These are phyloP conservation scores for Melanotaenia parkinsoni DNA, from an alignment of 2,797 vertebrate genomes.

Conservation along the genomic window DNA sequence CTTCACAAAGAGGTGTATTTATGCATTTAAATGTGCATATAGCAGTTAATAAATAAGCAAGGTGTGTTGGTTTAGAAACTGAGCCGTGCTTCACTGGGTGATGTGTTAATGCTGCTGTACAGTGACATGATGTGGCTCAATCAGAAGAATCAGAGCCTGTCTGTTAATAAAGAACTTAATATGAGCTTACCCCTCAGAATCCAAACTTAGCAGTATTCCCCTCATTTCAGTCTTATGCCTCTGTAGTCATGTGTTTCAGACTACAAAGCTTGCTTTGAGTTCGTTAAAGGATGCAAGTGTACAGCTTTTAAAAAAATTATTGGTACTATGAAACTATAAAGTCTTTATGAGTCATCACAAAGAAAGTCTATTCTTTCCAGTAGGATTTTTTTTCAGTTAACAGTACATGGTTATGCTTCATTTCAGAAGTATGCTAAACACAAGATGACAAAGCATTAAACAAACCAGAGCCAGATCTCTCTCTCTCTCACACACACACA, in stretches of 20 bases:
- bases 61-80: constrained; percentile 3
- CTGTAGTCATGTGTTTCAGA: background rate
- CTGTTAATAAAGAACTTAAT: background rate
- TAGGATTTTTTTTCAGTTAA: background rate
- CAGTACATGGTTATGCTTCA: constrained; percentile 3
- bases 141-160: background rate
- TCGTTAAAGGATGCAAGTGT: background rate
- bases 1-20: constrained; percentile 37
- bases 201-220: background rate
- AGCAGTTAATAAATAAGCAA: constrained; percentile 64
- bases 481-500: background rate
- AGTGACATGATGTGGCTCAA: background rate
- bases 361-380: background rate
- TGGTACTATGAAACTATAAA: constrained; percentile 9
- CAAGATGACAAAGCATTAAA: constrained; percentile 26
- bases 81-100: background rate
- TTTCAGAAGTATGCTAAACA: constrained; percentile 25
- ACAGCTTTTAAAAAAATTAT: background rate
- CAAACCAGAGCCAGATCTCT: constrained; percentile 16
- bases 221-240: background rate
- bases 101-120: background rate
- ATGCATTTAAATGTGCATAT: constrained; percentile 35
- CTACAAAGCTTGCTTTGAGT: background rate
- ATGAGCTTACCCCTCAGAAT: background rate
- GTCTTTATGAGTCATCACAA: constrained; percentile 16